These are phyloP conservation scores for Drosophila asahinai DNA, from an alignment of 1,140 invertebrate genomes.

Conservation along the genomic window DNA sequence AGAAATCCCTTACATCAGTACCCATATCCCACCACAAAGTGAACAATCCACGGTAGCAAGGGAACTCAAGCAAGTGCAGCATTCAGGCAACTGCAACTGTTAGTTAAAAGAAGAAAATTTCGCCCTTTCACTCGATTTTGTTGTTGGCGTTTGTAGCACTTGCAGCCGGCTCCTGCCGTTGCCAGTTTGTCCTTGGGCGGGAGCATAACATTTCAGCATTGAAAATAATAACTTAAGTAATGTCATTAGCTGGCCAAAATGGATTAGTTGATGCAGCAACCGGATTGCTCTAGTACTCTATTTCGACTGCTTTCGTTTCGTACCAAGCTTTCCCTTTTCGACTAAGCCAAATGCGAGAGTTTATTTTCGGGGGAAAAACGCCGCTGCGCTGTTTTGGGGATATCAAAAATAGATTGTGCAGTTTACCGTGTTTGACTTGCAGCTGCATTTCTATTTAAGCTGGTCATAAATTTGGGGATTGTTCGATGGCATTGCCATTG, in stretches of 20 bases:
- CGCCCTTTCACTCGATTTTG: conserved; percentile 57
- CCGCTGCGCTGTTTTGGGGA: neutral
- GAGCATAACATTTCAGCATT: conserved; percentile 70
- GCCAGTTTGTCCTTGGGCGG: conserved; percentile 58
- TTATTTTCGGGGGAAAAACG: neutral
- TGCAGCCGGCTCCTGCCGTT: conserved; percentile 24
- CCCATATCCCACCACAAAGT: neutral
- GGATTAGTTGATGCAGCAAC: conserved; percentile 66
- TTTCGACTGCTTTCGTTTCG: neutral
- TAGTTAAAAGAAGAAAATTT: conserved; percentile 59
- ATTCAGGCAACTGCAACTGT: conserved; percentile 40
- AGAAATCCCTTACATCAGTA: neutral
- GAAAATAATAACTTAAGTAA: conserved; percentile 83
- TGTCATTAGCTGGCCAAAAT: conserved; percentile 74
- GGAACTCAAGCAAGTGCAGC: conserved; percentile 37
- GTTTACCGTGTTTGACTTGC: conserved; percentile 20
- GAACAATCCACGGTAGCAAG: conserved; percentile 2
- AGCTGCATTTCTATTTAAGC: conserved; percentile 28
- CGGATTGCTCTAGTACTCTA: conserved; percentile 25
- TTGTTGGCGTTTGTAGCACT: conserved; percentile 29
- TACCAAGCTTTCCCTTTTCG: too few relatives aligned
- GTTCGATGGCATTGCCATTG: conserved; percentile 4
- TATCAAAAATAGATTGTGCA: conserved; percentile 26
- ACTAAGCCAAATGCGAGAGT: neutral
- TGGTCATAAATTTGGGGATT: conserved; percentile 32